Evolutionary conservation across 2,113 vertebrate species (phyloP), one percentile per base, ranked within the genome.

Genomic region (Leptobrachium ailaonicum): DNA sequence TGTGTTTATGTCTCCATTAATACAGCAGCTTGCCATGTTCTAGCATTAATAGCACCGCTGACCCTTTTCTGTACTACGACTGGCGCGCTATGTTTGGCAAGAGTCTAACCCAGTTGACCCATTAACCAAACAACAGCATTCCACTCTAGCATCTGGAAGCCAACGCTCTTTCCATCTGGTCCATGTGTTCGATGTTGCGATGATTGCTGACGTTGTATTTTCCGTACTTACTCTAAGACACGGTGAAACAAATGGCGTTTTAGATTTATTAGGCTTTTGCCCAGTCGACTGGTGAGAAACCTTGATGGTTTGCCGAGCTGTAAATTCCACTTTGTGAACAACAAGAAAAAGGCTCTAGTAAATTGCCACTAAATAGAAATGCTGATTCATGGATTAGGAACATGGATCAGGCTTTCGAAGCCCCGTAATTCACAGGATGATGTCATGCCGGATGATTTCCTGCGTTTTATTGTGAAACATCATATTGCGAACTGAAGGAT

Each of bases 181-280:
- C 62, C 7, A 0, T 69, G 72, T 62, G 42, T 62, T 58, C 58
- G 71, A 41, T 40, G 53, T 62, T 69, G 67, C 72, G 60, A 75
- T 81, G 72, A 75, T 69, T 75, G 75, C 79, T 75, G 79, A 69
- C 71, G 68, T 69, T 80, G 69, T 50, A 67, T 81, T 81, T 75
- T 53, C 7, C 66, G 64, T 71, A 40, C 53, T 32, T 74, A 50
- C 64, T 60, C 42, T 69, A 69, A 74, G 43, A 45, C 53, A 73
- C 41, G 32, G 53, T 45, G 45, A 58, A 80, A 73, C 70, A 80
- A 66, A 80, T 73, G 53, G 41, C 53, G 66, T 6, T 62, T 73
- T 67, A 8, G 13, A 69, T 44, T 74, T 73, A 47, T n/a, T 80
- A 60, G 53, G 64, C 20, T 75, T 74, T 56, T 68, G 64, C 63